These are phyloP conservation scores for Limnephilus auricula DNA, from an alignment of 2,888 invertebrate genomes.

Conservation along the genomic window DNA sequence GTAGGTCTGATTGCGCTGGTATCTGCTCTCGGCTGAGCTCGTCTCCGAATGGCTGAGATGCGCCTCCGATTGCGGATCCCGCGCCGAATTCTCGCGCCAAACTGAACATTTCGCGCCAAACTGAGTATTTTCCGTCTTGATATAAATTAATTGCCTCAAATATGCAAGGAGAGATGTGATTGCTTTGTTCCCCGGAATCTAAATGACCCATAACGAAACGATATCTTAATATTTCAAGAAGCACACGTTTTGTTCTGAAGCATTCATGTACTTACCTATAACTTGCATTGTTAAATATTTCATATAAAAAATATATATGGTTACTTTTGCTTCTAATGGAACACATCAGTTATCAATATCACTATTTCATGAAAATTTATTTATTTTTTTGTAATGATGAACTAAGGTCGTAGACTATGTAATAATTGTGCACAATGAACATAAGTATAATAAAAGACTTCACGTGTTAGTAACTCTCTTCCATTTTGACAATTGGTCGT, in stretches of 20 bases:
- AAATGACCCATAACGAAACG: conserved; percentile 44
- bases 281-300: not conserved
- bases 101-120: conserved; percentile 49
- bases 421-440: no score
- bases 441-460: no score
- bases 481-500: no score
- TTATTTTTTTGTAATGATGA: not conserved
- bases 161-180: conserved; percentile 56
- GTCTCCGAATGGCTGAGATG: conserved; percentile 56
- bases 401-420: no score
- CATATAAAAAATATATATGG: no score
- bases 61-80: conserved; percentile 52
- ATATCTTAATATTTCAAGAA: conserved; percentile 40
- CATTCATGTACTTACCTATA: not conserved
- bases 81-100: conserved; percentile 53
- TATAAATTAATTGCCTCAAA: conserved; percentile 58
- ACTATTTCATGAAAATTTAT: not conserved
- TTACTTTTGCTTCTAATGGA: no score
- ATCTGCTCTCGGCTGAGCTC: conserved; percentile 21
- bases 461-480: no score
- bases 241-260: conserved; percentile 21
- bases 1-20: not conserved
- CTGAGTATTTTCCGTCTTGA: conserved; percentile 52
- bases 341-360: not conserved
- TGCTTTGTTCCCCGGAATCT: conserved; percentile 46